Conservation (phyloP, 2,113 vertebrate species). For the Marcusenius ussheri region DNA sequence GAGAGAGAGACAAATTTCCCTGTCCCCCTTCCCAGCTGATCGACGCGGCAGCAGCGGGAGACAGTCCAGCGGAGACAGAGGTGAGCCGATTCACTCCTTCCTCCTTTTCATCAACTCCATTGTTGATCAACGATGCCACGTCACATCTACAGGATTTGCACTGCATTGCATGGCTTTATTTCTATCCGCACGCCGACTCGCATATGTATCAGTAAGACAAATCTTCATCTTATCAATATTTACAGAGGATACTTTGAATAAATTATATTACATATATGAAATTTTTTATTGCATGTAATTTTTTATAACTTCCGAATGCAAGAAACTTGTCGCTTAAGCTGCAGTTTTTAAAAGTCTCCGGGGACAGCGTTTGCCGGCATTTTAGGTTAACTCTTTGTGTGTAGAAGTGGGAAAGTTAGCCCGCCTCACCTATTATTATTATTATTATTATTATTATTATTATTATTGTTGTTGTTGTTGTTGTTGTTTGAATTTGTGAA, state of each 20-base stretch:
- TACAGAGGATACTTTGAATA: neutral
- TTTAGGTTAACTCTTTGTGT: neutral
- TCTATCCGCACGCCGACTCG: neutral
- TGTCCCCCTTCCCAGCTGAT: neutral
- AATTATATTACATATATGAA: neutral
- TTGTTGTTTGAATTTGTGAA: neutral
- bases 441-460: neutral
- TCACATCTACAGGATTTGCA: neutral
- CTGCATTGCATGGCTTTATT: neutral
- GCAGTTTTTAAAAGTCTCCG: neutral
- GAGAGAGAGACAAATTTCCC: neutral
- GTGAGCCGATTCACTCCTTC: neutral
- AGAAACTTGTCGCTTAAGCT: neutral
- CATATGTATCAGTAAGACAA: neutral
- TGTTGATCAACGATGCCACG: neutral
- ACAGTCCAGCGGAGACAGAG: neutral
- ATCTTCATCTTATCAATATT: neutral
- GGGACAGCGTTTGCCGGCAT: neutral
- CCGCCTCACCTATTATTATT: neutral
- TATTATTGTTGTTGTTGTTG: neutral
- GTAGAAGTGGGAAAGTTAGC: neutral
- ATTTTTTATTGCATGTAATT: neutral
- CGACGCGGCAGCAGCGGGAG: neutral
- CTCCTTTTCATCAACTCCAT: neutral
- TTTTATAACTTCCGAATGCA: neutral